Evolutionary conservation across 2,797 vertebrate genomes (phyloP).

Genomic region (Steatocranus sp.): DNA sequence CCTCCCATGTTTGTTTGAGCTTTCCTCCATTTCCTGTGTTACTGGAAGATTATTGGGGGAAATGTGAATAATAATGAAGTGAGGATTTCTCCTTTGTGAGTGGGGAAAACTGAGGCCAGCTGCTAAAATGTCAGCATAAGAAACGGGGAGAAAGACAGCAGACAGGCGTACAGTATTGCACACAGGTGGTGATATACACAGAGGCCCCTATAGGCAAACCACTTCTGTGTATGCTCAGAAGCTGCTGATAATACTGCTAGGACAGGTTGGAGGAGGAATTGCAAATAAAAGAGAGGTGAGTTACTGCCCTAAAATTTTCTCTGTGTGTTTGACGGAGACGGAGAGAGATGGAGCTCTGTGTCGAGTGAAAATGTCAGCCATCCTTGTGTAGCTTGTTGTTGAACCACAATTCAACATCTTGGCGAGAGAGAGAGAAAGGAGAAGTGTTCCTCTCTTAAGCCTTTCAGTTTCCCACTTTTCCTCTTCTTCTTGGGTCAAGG

Average conservation of each 20-base stretch:
- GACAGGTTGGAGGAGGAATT: not conserved
- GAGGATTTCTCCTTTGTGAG: not conserved
- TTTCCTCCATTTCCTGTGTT: not conserved
- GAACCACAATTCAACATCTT: not conserved
- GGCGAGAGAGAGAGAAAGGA: not conserved
- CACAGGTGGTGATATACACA: not conserved
- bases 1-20: not conserved
- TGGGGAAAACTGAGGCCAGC: not conserved
- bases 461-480: not conserved
- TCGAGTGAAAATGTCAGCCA: constrained; percentile 2
- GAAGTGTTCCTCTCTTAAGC: not conserved
- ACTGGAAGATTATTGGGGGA: not conserved
- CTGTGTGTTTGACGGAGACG: not conserved
- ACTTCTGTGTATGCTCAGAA: not conserved
- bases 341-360: not conserved
- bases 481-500: not conserved
- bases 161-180: not conserved
- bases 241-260: constrained; percentile 1
- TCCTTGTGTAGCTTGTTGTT: not conserved
- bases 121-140: constrained; percentile 1
- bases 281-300: not conserved
- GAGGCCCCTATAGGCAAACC: not conserved
- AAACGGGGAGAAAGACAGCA: not conserved
- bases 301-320: not conserved
- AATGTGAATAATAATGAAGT: not conserved